Evolutionary conservation across 2,888 invertebrate genomes (phyloP).

Genomic region (Spodoptera picta): DNA sequence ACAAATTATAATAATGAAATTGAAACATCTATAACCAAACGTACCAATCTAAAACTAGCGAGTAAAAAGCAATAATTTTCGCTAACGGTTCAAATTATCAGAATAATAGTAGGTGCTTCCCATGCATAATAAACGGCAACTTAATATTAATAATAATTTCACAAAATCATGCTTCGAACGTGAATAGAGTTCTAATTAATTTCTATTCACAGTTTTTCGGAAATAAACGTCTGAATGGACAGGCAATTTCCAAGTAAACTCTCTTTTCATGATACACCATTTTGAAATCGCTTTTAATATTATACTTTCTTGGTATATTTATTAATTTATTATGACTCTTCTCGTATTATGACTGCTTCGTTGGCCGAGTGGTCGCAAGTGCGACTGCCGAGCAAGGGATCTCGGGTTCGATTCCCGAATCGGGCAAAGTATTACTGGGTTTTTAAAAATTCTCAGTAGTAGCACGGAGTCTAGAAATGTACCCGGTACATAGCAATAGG

Average conservation of each 20-base stretch:
- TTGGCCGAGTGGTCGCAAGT: too few relatives aligned
- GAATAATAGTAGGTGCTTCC: slow-evolving; percentile 1
- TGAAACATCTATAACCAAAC: background rate
- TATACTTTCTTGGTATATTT: slow-evolving; percentile 4
- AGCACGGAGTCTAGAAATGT: too few relatives aligned
- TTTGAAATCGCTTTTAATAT: background rate
- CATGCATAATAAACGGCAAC: slow-evolving; percentile 25
- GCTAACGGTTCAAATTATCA: slow-evolving; percentile 15
- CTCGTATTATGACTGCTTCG: too few relatives aligned
- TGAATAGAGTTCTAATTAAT: slow-evolving; percentile 32
- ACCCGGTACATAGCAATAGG: too few relatives aligned
- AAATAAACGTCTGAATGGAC: slow-evolving; percentile 32
- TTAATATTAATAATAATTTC: slow-evolving; percentile 27
- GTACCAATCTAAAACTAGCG: background rate
- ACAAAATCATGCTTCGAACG: slow-evolving; percentile 26
- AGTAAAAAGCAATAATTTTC: slow-evolving; percentile 9
- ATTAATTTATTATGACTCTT: too few relatives aligned
- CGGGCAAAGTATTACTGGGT: too few relatives aligned
- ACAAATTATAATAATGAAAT: background rate
- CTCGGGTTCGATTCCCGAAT: too few relatives aligned
- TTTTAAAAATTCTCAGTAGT: too few relatives aligned
- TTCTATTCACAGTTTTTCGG: slow-evolving; percentile 18
- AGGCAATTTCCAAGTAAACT: slow-evolving; percentile 17
- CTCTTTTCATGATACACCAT: slow-evolving; percentile 6
- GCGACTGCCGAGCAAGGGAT: too few relatives aligned